These are phyloP conservation scores for Panopea generosa DNA, from an alignment of 2,888 invertebrate species.

Conservation along the genomic window DNA sequence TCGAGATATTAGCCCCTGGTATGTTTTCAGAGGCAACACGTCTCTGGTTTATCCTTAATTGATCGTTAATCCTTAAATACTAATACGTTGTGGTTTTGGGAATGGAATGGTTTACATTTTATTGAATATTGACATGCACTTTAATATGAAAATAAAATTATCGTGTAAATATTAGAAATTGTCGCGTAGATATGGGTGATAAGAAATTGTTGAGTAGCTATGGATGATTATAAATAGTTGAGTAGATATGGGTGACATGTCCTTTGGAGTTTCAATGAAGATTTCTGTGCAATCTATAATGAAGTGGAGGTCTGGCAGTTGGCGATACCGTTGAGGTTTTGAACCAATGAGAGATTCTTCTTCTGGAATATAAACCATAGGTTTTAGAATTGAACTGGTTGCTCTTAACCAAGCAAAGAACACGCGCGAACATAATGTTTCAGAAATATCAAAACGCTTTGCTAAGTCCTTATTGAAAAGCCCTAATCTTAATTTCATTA, in stretches of 20 bases:
- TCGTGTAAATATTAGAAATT: too few species aligned
- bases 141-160: too few species aligned
- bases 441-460: slow-evolving; percentile 44
- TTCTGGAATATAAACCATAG: slow-evolving; percentile 33
- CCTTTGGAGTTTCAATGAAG: slow-evolving; percentile 38
- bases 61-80: too few species aligned
- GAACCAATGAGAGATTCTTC: slow-evolving; percentile 33
- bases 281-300: slow-evolving; percentile 52
- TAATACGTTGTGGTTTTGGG: too few species aligned
- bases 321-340: slow-evolving; percentile 37
- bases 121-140: too few species aligned
- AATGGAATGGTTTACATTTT: too few species aligned
- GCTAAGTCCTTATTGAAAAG: slow-evolving; percentile 46
- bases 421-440: slow-evolving; percentile 33
- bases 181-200: too few species aligned
- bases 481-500: slow-evolving; percentile 47
- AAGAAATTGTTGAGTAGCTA: too few species aligned
- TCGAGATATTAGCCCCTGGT: too few species aligned
- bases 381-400: slow-evolving; percentile 9
- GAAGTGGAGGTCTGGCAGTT: slow-evolving; percentile 21
- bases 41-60: too few species aligned
- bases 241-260: slow-evolving; percentile 22
- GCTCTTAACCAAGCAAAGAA: slow-evolving; percentile 50
- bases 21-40: too few species aligned
- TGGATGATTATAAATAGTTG: too few species aligned